Conservation (phyloP, 2,113 vertebrate species). For the Tonatia bakeri region DNA sequence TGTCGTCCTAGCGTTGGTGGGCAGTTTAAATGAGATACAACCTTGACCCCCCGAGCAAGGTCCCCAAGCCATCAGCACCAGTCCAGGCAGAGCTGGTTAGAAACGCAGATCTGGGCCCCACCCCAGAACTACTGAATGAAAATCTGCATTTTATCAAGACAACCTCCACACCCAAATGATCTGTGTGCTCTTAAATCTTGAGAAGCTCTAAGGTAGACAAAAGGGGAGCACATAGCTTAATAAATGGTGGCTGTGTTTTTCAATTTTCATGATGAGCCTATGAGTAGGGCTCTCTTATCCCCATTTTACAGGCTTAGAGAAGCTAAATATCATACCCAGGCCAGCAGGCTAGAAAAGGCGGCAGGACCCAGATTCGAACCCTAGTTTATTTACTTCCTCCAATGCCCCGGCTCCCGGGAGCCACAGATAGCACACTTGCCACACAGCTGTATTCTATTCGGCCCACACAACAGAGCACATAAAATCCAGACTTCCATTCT, state of each 20-base stretch:
- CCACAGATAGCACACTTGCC: not conserved
- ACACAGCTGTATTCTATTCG: not conserved
- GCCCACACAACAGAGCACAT: not conserved
- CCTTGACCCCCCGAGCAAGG: rapidly evolving
- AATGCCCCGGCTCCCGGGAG: not conserved
- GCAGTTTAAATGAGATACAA: not conserved
- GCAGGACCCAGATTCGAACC: not conserved
- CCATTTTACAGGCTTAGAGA: not conserved
- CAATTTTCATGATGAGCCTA: rapidly evolving
- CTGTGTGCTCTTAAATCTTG: rapidly evolving
- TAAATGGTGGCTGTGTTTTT: not conserved
- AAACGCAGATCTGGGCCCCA: not conserved
- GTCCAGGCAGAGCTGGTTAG: not conserved
- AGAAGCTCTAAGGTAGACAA: not conserved
- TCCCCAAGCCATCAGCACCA: not conserved
- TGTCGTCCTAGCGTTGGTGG: rapidly evolving
- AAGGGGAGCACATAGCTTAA: rapidly evolving
- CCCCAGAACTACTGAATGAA: not conserved
- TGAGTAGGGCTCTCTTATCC: not conserved
- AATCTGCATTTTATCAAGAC: not conserved
- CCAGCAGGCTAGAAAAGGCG: not conserved
- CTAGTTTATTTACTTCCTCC: not conserved
- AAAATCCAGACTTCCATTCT: not conserved
- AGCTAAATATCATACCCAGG: not conserved
- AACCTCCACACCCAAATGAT: not conserved